These are phyloP conservation scores for Sycophaga agraensis DNA, from an alignment of 1,140 invertebrate species.

Conservation along the genomic window DNA sequence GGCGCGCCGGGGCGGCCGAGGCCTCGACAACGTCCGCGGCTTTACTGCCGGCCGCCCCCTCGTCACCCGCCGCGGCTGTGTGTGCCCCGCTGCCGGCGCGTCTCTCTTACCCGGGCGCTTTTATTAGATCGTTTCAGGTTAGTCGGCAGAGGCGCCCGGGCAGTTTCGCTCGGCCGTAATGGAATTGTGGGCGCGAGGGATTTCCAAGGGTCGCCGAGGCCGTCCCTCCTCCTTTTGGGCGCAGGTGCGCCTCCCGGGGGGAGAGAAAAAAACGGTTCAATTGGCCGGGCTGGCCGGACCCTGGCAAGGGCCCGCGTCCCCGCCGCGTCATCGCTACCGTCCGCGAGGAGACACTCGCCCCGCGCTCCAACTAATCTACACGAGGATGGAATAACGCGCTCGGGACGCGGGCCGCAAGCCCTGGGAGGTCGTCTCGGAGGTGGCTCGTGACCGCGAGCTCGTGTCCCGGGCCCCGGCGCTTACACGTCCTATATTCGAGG, in stretches of 20 bases:
- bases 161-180: slow-evolving; percentile 19
- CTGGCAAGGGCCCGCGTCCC: too few species aligned
- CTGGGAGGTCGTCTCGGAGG: not conserved
- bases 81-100: not conserved
- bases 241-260: slow-evolving; percentile 7
- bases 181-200: slow-evolving; percentile 15
- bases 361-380: too few species aligned
- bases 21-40: not conserved
- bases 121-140: slow-evolving; percentile 17
- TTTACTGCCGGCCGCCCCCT: not conserved
- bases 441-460: not conserved
- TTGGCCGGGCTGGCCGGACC: too few species aligned
- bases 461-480: too few species aligned
- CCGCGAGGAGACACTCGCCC: too few species aligned
- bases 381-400: not conserved
- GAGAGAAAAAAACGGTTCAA: too few species aligned
- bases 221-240: not conserved
- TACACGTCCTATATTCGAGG: not conserved
- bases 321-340: too few species aligned
- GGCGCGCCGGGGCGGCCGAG: too few species aligned
- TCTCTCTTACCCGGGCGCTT: slow-evolving; percentile 15
- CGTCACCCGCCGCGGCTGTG: not conserved
- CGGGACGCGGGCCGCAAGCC: not conserved
- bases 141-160: not conserved
- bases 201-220: too few species aligned